A percentile compares a stretch with the other conserved stretches of the same genome.
phyloP scores from a whole-genome alignment of 2,797 vertebrate species.

The Erethizon dorsatum region DNA sequence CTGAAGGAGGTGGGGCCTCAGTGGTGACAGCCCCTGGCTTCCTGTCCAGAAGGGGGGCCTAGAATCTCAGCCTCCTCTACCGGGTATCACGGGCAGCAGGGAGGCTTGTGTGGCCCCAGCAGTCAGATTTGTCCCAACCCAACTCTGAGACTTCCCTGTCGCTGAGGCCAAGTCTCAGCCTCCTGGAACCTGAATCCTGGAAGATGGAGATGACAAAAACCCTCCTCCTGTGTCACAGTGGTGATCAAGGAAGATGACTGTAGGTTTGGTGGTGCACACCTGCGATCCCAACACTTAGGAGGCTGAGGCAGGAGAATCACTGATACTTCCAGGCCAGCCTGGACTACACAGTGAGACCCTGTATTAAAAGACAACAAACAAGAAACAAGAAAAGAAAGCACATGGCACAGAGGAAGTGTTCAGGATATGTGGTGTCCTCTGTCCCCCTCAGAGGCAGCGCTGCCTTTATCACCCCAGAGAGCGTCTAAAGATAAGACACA shows the following conservation, averaged over 20 bases:
- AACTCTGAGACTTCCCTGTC: neutral
- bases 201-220: neutral
- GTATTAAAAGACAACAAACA: neutral
- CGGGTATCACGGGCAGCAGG: neutral
- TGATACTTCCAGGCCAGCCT: neutral
- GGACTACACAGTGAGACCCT: neutral
- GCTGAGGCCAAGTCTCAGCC: neutral
- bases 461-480: neutral
- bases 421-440: neutral
- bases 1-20: neutral
- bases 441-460: neutral
- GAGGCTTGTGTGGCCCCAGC: no score
- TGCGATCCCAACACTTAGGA: neutral
- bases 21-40: neutral
- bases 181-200: neutral
- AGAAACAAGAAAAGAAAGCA: neutral
- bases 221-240: neutral
- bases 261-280: neutral
- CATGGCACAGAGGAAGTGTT: neutral
- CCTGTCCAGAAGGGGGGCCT: neutral
- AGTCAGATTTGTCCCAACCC: neutral
- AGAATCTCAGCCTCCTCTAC: neutral
- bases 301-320: neutral
- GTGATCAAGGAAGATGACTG: neutral
- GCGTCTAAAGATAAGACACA: neutral